Evolutionary conservation across 2,888 invertebrate species (phyloP), one percentile per base, ranked within the genome.

Genomic region (Drosophila paranaensis): DNA sequence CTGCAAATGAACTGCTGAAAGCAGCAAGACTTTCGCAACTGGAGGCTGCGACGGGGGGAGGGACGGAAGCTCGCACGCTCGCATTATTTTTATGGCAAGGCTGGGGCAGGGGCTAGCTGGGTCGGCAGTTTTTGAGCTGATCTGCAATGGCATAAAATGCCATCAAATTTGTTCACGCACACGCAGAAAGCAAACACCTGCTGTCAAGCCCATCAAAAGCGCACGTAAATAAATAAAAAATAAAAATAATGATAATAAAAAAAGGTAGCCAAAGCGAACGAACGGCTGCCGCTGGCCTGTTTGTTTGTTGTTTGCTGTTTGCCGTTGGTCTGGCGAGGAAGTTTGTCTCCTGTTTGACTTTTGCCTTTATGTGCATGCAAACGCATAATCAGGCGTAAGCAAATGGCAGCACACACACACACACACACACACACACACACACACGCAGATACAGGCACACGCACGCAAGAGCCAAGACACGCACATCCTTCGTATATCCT

Each of bases 311-410:
- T 66, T 60, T 48, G 70, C 64, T 35, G 37, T 66, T 60, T 63
- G 74, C 37, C 46, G 71, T 35, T 62, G 64, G 77, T 69, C 71
- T 72, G 80, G 69, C 72, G 46, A 56, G 63, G 65, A 81, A 88
- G 86, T 81, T 80, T 89, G 82, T 82, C 80, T 79, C 79, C 77
- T 89, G 85, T 86, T 86, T 86, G 89, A 89, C 85, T 86, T 86
- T 79, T 82, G 79, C 82, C 82, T 87, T 86, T 80, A 79, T 89
- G 88, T 89, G 89, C 85, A 89, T 89, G 85, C 82, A 77, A 89
- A 86, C 89, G 85, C 85, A 89, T 86, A 86, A 86, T 86, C 89
- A 86, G 73, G 82, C 89, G 77, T 79, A 83, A 86, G 74, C 82
- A 81, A 78, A 81, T 62, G 78, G 56, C 63, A 61, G 14, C 40